phyloP scores from a whole-genome alignment of 2,113 vertebrate genomes.

The Pollachius pollachius region DNA sequence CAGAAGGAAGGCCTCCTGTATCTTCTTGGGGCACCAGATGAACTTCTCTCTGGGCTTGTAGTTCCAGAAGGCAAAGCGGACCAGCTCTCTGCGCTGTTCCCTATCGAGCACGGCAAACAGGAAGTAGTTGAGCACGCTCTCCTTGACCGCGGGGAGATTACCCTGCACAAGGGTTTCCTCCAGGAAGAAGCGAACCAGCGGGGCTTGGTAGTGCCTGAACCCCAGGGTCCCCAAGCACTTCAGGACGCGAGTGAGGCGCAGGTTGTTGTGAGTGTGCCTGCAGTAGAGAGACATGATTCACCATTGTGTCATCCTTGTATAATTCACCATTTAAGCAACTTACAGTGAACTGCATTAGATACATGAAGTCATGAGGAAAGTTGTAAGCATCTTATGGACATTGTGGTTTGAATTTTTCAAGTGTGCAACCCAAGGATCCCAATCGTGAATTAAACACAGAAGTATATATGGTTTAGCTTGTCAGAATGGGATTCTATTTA shows the following conservation, averaged over 20 bases:
- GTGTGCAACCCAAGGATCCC: too few species aligned
- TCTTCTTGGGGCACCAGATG: slow-evolving; percentile 82
- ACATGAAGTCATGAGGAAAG: too few species aligned
- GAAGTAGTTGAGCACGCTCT: slow-evolving; percentile 90
- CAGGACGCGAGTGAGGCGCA: slow-evolving; percentile 90
- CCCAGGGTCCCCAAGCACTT: slow-evolving; percentile 92
- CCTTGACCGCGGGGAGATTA: slow-evolving; percentile 71
- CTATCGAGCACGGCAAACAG: slow-evolving; percentile 81
- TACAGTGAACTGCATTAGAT: too few species aligned
- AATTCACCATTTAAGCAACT: neutral
- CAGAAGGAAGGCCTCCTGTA: slow-evolving; percentile 49
- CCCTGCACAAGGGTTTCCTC: slow-evolving; percentile 74
- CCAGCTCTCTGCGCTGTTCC: slow-evolving; percentile 67
- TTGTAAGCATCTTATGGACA: too few species aligned
- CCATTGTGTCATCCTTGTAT: neutral
- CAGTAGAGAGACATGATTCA: slow-evolving; percentile 3
- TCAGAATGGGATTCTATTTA: slow-evolving; percentile 46
- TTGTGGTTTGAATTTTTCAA: too few species aligned
- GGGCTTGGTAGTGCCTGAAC: slow-evolving; percentile 78
- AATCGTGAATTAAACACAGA: too few species aligned
- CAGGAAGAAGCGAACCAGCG: slow-evolving; percentile 88
- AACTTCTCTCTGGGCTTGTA: slow-evolving; percentile 71
- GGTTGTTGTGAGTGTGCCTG: slow-evolving; percentile 85
- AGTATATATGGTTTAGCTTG: neutral
- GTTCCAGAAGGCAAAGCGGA: slow-evolving; percentile 79